These are phyloP conservation scores for Drosophila leontia DNA, from an alignment of 1,140 invertebrate genomes.

Conservation along the genomic window DNA sequence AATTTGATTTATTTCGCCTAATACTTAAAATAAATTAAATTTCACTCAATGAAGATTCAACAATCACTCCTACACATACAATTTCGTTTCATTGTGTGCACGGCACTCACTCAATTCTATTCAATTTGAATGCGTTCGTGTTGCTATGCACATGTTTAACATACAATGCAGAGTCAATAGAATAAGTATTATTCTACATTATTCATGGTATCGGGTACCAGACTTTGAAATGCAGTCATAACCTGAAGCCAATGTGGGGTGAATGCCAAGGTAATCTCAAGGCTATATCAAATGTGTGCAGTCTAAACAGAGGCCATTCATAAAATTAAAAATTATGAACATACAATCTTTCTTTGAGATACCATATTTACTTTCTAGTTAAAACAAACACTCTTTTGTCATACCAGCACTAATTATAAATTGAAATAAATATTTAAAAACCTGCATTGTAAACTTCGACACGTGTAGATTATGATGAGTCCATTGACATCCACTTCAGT, in stretches of 20 bases:
- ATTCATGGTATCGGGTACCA: background rate
- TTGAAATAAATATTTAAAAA: background rate
- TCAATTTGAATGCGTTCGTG: too few relatives aligned
- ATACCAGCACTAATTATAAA: background rate
- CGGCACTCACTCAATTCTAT: too few relatives aligned
- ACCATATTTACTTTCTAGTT: background rate
- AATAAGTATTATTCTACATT: background rate
- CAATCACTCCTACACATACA: too few relatives aligned
- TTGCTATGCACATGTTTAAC: too few relatives aligned
- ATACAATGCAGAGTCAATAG: background rate
- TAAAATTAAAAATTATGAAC: background rate
- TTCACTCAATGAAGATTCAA: too few relatives aligned
- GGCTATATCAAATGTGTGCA: background rate
- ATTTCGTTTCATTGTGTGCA: too few relatives aligned
- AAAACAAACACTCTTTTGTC: background rate
- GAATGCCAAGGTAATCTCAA: background rate
- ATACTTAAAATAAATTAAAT: too few relatives aligned
- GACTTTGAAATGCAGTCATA: background rate
- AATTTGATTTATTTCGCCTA: too few relatives aligned
- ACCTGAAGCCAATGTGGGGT: background rate
- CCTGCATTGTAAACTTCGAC: constrained; percentile 15
- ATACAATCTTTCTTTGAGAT: background rate
- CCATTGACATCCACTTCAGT: constrained; percentile 86
- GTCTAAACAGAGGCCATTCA: background rate
- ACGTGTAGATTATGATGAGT: constrained; percentile 81